These are phyloP conservation scores for Reticulitermes speratus DNA, from an alignment of 1,140 invertebrate genomes.

Conservation along the genomic window DNA sequence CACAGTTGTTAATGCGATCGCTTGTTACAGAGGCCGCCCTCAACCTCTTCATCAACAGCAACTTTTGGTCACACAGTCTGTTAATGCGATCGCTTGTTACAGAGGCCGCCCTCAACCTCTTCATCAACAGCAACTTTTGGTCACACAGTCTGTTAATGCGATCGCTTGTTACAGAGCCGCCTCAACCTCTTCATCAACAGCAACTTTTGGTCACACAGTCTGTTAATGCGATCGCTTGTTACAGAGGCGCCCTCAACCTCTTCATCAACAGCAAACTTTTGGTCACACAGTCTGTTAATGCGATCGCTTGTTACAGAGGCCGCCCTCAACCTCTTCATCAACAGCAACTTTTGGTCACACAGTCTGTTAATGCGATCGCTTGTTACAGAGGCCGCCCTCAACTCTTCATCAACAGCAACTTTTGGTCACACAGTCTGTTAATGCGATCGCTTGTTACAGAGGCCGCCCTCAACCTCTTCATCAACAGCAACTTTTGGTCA, in stretches of 20 bases:
- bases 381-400: slow-evolving; percentile 73
- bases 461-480: slow-evolving; percentile 82
- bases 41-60: slow-evolving; percentile 83
- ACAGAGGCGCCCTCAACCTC: slow-evolving; percentile 79
- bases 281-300: too few species aligned
- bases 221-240: slow-evolving; percentile 28
- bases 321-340: slow-evolving; percentile 84
- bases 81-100: slow-evolving; percentile 35
- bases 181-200: slow-evolving; percentile 84
- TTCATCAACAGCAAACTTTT: slow-evolving; percentile 74
- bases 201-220: slow-evolving; percentile 46
- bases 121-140: slow-evolving; percentile 71
- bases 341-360: slow-evolving; percentile 56
- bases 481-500: slow-evolving; percentile 64
- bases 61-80: slow-evolving; percentile 41
- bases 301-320: slow-evolving; percentile 58
- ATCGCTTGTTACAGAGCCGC: slow-evolving; percentile 64
- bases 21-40: slow-evolving; percentile 69
- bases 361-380: too few species aligned
- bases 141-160: too few species aligned
- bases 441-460: slow-evolving; percentile 52
- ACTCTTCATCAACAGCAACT: slow-evolving; percentile 83
- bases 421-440: too few species aligned
- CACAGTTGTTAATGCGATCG: too few species aligned
- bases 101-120: slow-evolving; percentile 84